Evolutionary conservation across 2,113 vertebrate species (phyloP).

Genomic region (Brachyhypopomus gauderio): DNA sequence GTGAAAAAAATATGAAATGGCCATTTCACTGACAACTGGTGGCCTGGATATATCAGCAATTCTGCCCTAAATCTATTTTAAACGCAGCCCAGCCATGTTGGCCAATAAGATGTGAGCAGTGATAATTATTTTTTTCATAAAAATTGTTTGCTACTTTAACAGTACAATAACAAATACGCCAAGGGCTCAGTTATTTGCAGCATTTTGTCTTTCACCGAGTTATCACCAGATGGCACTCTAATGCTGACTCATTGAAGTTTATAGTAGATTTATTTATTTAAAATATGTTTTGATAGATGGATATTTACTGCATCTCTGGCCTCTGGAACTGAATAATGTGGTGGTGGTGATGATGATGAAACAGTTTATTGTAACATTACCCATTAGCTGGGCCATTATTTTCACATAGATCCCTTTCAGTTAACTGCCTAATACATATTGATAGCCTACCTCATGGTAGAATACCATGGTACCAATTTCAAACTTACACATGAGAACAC

Average conservation of each 20-base stretch:
- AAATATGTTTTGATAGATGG: background rate
- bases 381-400: background rate
- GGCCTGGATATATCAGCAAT: too few relatives aligned
- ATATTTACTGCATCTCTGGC: background rate
- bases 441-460: background rate
- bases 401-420: background rate
- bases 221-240: slow-evolving; percentile 36
- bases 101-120: too few relatives aligned
- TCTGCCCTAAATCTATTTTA: too few relatives aligned
- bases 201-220: background rate
- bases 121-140: too few relatives aligned
- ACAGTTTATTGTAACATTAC: too few relatives aligned
- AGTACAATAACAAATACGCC: too few relatives aligned
- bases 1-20: too few relatives aligned
- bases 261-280: background rate
- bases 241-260: background rate
- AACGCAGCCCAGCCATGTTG: too few relatives aligned
- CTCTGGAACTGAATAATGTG: background rate
- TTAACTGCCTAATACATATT: background rate
- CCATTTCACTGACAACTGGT: too few relatives aligned
- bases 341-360: background rate
- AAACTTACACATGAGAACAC: background rate
- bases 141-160: too few relatives aligned
- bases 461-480: background rate
- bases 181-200: background rate